Percentiles rank a stretch among this genome's conserved stretches.
These are phyloP conservation scores for Pseudochromis fuscus DNA, from an alignment of 2,797 vertebrate genomes.

Conservation along the genomic window DNA sequence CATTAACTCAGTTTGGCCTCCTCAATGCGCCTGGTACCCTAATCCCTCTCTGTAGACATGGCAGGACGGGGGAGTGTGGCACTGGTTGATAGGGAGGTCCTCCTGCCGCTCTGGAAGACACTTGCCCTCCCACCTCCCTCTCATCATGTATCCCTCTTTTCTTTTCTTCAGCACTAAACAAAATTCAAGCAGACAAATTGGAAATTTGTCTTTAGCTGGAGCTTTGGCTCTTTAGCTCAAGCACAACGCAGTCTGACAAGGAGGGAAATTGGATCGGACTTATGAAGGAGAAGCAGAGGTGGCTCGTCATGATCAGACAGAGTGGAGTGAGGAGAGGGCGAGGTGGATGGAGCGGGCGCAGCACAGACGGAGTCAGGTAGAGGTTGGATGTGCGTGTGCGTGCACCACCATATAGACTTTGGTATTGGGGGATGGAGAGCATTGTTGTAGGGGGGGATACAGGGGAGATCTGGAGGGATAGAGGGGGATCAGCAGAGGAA, in stretches of 20 bases:
- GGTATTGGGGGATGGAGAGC: constrained; percentile 74
- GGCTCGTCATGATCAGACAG: constrained; percentile 19
- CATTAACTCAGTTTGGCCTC: constrained; percentile 76
- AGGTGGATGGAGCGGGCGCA: constrained; percentile 39
- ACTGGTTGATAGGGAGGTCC: constrained; percentile 77
- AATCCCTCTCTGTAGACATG: constrained; percentile 81
- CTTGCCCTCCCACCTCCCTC: constrained; percentile 73
- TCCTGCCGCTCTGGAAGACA: constrained; percentile 72
- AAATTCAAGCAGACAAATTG: constrained; percentile 63
- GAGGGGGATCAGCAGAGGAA: constrained; percentile 77
- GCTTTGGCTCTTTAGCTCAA: constrained; percentile 55
- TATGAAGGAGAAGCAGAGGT: constrained; percentile 17
- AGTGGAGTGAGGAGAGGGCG: constrained; percentile 40
- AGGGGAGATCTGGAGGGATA: constrained; percentile 78
- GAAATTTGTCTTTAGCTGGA: constrained; percentile 66
- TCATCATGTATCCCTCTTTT: constrained; percentile 63
- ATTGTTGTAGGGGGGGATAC: constrained; percentile 76
- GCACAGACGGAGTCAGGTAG: constrained; percentile 54
- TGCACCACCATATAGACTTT: constrained; percentile 56
- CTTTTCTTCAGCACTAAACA: constrained; percentile 44
- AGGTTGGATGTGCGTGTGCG: constrained; percentile 55
- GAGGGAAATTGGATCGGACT: constrained; percentile 48
- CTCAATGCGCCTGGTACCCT: constrained; percentile 65
- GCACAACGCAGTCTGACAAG: constrained; percentile 34
- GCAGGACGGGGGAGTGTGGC: constrained; percentile 69